Conservation (phyloP, 2,113 vertebrate genomes). For the Neolamprologus toae region DNA sequence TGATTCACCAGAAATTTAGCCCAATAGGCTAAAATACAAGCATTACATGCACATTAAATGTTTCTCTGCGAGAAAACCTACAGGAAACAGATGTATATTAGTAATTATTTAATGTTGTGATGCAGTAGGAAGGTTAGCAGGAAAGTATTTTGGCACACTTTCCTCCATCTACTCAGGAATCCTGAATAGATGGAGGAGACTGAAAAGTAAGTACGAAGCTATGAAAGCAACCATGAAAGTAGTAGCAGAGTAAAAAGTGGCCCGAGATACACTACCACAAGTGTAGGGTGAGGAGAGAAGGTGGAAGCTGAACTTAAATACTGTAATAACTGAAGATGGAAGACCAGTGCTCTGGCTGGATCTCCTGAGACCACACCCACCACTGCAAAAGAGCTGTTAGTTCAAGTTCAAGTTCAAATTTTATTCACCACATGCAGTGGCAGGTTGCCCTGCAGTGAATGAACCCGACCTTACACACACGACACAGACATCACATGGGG, state of each 20-base stretch:
- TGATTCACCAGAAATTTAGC: background rate
- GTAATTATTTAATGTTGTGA: background rate
- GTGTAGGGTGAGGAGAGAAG: background rate
- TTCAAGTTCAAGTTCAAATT: too few relatives aligned
- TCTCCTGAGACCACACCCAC: background rate
- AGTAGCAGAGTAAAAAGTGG: background rate
- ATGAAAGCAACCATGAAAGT: background rate
- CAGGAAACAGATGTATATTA: background rate
- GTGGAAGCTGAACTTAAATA: background rate
- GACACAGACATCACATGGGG: too few relatives aligned
- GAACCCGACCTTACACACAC: too few relatives aligned
- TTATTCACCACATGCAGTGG: too few relatives aligned
- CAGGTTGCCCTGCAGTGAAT: too few relatives aligned
- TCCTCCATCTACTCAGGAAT: background rate
- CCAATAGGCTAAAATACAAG: background rate
- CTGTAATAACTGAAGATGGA: background rate
- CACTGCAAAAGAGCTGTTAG: background rate
- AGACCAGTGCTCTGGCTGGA: background rate
- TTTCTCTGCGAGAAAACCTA: background rate
- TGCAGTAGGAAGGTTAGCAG: background rate
- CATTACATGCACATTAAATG: background rate
- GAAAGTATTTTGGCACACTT: background rate
- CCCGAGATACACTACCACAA: background rate
- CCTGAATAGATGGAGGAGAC: background rate
- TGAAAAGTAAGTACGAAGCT: background rate